A percentile compares a stretch with the other conserved stretches of the same genome.
Evolutionary conservation across 2,888 invertebrate species (phyloP).

Genomic region (Deilephila porcellus): DNA sequence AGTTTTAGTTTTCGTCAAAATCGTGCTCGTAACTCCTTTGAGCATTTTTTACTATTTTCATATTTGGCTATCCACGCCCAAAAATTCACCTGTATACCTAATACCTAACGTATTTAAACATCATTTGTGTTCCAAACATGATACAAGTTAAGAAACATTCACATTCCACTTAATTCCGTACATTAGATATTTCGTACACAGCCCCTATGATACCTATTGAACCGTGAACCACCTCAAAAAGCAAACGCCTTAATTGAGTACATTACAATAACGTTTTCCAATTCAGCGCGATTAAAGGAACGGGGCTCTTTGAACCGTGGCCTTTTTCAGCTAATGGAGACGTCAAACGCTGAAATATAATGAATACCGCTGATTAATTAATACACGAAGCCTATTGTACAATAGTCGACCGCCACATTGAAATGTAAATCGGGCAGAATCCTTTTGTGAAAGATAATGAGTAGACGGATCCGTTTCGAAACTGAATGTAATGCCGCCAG

Average conservation of each 20-base stretch:
- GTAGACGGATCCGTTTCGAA: slow-evolving; percentile 59
- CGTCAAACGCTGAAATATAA: slow-evolving; percentile 32
- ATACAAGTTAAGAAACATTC: no score
- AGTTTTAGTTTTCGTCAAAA: no score
- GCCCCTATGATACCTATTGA: not conserved
- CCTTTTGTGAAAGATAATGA: slow-evolving; percentile 73
- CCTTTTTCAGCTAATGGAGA: slow-evolving; percentile 28
- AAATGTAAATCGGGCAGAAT: slow-evolving; percentile 70
- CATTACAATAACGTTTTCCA: slow-evolving; percentile 6
- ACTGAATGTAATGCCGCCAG: slow-evolving; percentile 52
- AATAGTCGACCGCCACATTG: slow-evolving; percentile 38
- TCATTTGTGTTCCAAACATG: no score
- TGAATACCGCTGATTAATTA: slow-evolving; percentile 37
- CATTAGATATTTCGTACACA: not conserved
- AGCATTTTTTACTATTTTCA: no score
- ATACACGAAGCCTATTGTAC: slow-evolving; percentile 30
- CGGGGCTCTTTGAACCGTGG: not conserved
- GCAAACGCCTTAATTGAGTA: not conserved
- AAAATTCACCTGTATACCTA: no score
- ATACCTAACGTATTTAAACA: no score
- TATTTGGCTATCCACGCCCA: no score
- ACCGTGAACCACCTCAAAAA: not conserved
- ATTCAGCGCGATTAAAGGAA: slow-evolving; percentile 12
- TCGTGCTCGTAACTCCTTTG: no score
- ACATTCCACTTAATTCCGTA: not conserved